Base-by-base conservation (phyloP, 2,888 invertebrate species). In the Drosophila fungiperda region DNA sequence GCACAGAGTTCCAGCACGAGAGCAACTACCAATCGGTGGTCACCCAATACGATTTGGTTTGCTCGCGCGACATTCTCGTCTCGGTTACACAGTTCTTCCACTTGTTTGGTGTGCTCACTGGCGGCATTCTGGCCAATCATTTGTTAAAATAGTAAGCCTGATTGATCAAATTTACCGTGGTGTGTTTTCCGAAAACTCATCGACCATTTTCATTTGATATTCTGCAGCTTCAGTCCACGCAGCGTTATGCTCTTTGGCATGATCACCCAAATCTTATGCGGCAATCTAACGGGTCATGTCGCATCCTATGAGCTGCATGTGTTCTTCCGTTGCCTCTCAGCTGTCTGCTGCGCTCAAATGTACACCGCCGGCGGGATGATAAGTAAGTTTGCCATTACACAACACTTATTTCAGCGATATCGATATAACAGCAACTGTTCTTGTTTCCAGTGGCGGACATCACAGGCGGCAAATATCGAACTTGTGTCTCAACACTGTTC, bases 11-110 rank as follows among this genome's bases (percentile, higher is more conserved):
- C 71, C 90, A 92, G 55, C 93, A 93, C 77, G 80, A 91, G 57
- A 80, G 92, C 2, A 89, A 91, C 52, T 93, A 89, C 69, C 91
- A 92, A 23, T 93, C 93, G 67, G 87, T 93, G 62, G 92, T 93
- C 57, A 93, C 93, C n/a, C 93, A 94, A 90, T 94, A 93, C 70
- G 93, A 94, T 90, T 86, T 94, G 66, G 94, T 94, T 12, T 92
- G 94, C 80, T 93, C 93, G n/a, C 90, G 93, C 49, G 93, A 93
- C 74, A 93, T 94, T 60, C 86, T 94, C 23, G 93, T 94, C 40
- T 93, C 93, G 42, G 92, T 93, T 20, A 93, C 94, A n/a, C 94
- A 94, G 81, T 93, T 93, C 90, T 94, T 93, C 87, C 94, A 94
- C 85, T 83, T 94, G 40, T 93, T 94, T 74, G 94, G 94, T n/a